Evolutionary conservation across 2,888 invertebrate genomes (phyloP).

Genomic region (Mythimna albipuncta): DNA sequence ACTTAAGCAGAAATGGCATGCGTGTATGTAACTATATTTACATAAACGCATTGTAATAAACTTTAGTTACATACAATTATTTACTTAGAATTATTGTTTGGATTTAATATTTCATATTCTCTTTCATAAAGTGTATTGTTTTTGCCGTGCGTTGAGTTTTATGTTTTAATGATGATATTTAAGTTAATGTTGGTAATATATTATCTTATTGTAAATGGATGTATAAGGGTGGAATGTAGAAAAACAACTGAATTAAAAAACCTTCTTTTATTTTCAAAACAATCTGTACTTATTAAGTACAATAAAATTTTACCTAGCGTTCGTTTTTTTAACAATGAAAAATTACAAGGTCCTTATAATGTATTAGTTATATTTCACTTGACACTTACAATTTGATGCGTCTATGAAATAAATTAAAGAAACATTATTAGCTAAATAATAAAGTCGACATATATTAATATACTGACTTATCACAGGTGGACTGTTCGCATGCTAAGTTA

Average conservation of each 20-base stretch:
- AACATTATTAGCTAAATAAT: slow-evolving; percentile 44
- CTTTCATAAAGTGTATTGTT: background rate
- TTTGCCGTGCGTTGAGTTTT: background rate
- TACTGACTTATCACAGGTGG: slow-evolving; percentile 49
- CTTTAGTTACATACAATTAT: slow-evolving; percentile 28
- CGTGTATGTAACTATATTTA: slow-evolving; percentile 36
- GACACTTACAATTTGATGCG: slow-evolving; percentile 65
- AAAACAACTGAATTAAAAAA: slow-evolving; percentile 67
- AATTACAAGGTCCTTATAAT: slow-evolving; percentile 73
- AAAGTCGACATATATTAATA: slow-evolving; percentile 53
- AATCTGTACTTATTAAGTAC: slow-evolving; percentile 82
- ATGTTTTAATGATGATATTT: background rate
- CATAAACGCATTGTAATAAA: slow-evolving; percentile 54
- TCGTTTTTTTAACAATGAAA: slow-evolving; percentile 80
- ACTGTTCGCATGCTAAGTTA: slow-evolving; percentile 53
- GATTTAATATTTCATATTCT: slow-evolving; percentile 12
- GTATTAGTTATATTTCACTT: slow-evolving; percentile 62
- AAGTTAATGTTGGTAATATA: background rate
- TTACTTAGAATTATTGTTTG: slow-evolving; percentile 40
- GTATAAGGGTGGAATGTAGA: background rate
- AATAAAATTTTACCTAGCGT: slow-evolving; percentile 83
- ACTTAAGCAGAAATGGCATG: slow-evolving; percentile 31
- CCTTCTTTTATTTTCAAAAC: slow-evolving; percentile 84
- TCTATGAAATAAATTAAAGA: slow-evolving; percentile 54
- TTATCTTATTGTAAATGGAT: background rate